A percentile compares a stretch with the other conserved stretches of the same genome.
Evolutionary conservation across 2,797 vertebrate species (phyloP).

Genomic region (Triplophysa bombifrons): DNA sequence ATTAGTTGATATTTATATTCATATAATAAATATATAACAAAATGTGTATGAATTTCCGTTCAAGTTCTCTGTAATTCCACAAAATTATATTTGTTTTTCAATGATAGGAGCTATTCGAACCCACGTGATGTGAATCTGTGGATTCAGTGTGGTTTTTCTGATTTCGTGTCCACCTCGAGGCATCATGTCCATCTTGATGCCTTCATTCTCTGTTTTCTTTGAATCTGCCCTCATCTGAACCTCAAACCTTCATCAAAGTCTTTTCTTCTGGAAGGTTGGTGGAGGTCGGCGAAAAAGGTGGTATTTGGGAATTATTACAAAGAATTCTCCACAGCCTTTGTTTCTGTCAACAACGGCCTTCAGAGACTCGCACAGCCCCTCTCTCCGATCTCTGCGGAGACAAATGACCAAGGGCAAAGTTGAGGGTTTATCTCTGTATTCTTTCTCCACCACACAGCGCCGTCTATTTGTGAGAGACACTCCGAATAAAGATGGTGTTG

Average conservation of each 20-base stretch:
- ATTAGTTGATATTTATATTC: neutral
- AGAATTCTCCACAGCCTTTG: conserved; percentile 32
- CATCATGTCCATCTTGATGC: neutral
- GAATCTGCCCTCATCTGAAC: conserved; percentile 29
- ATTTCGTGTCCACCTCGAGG: conserved; percentile 22
- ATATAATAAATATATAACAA: neutral
- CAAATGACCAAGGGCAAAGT: conserved; percentile 37
- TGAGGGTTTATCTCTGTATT: conserved; percentile 31
- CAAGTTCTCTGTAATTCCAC: neutral
- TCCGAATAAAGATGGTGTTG: conserved; percentile 30
- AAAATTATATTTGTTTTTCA: neutral
- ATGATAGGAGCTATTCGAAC: neutral
- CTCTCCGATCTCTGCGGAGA: conserved; percentile 35
- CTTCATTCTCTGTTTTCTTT: conserved; percentile 31
- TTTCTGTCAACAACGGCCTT: conserved; percentile 47
- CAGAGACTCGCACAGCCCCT: conserved; percentile 20
- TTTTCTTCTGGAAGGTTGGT: conserved; percentile 20
- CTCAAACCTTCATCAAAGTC: conserved; percentile 35
- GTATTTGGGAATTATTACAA: conserved; percentile 31
- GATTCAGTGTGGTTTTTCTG: neutral
- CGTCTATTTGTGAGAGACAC: neutral
- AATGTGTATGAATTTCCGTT: neutral
- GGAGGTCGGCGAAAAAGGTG: conserved; percentile 37
- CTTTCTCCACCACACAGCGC: conserved; percentile 3
- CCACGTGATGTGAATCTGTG: neutral